phyloP scores from a whole-genome alignment of 2,888 invertebrate genomes.

The Resseliella maxima region DNA sequence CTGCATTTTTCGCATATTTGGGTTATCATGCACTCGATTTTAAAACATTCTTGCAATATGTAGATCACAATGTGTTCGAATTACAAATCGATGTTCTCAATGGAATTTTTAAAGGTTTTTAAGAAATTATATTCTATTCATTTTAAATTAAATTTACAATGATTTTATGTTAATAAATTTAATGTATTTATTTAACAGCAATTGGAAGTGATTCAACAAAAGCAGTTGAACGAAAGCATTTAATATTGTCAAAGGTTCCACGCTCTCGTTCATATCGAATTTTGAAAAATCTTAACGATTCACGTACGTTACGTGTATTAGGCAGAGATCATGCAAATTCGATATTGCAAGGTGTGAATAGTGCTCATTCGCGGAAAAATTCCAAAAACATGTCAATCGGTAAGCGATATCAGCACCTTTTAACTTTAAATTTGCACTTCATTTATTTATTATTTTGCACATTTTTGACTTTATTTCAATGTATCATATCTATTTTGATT shows the following conservation, averaged over 20 bases:
- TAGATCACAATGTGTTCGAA: constrained; percentile 85
- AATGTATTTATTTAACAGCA: constrained; percentile 64
- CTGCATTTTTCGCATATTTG: constrained; percentile 88
- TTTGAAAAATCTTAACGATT: constrained; percentile 82
- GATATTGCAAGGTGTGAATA: constrained; percentile 75
- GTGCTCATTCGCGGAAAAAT: constrained; percentile 54
- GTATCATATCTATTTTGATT: background rate
- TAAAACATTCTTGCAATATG: constrained; percentile 85
- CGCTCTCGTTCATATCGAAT: constrained; percentile 82
- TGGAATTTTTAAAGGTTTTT: constrained; percentile 79
- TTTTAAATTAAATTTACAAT: background rate
- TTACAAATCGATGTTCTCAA: constrained; percentile 90
- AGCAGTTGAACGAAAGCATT: constrained; percentile 77
- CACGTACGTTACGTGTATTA: constrained; percentile 79
- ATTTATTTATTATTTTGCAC: background rate
- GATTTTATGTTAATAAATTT: constrained; percentile 11
- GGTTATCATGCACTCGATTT: constrained; percentile 83
- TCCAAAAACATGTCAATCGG: constrained; percentile 51
- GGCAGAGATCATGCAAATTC: constrained; percentile 85
- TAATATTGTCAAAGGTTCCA: constrained; percentile 79
- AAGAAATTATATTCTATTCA: background rate
- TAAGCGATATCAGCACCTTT: too few relatives aligned
- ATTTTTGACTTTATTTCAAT: background rate
- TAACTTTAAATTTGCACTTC: background rate
- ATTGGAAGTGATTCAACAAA: constrained; percentile 68